Base-by-base conservation (phyloP, 2,113 vertebrate genomes). In the Sylvicapra grimmia region DNA sequence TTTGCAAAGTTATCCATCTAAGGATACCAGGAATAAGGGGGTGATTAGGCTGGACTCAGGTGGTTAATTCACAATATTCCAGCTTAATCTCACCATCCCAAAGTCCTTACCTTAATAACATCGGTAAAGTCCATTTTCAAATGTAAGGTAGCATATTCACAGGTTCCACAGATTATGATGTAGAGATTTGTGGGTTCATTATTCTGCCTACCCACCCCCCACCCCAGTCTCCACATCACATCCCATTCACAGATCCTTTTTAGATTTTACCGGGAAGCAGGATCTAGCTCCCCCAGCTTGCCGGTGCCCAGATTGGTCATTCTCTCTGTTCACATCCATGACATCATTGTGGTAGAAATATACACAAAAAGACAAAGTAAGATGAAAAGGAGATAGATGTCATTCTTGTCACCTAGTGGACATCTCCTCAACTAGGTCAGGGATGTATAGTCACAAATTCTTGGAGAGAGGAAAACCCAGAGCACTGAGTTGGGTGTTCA, bases 401-500 rank as follows among this genome's bases (percentile, higher is more conserved):
- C 47, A 11, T 8, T 58, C 8, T 40, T 63, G 29, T 53, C 27
- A 7, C 36, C 6, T 14, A 33, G 12, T 51, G 14, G 31, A 8
- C 40, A 33, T 33, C 14, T 65, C 31, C 31, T 65, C 61, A 16
- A 4, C 61, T 59, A 10, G n/a, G 40, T 80, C 40, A 59, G 58
- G 23, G n/a, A 65, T 29, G n/a, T 51, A 21, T 5, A 1, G 44
- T 87, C 33, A 59, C 9, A 8, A 31, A 12, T 31, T 33, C 8
- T n/a, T 27, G 44, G 86, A 18, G 72, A 40, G 23, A 53, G 33
- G 54, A 27, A n/a, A 54, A 49, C 3, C 0, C 29, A 31, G 29
- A 56, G 19, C 3, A 0, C 5, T 12, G 18, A n/a, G 4, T 9
- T 36, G 36, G 13, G 31, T 21, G 4, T 2, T 90, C 16, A 93